phyloP scores from a whole-genome alignment of 2,797 vertebrate species.

The Margarornis squamiger region DNA sequence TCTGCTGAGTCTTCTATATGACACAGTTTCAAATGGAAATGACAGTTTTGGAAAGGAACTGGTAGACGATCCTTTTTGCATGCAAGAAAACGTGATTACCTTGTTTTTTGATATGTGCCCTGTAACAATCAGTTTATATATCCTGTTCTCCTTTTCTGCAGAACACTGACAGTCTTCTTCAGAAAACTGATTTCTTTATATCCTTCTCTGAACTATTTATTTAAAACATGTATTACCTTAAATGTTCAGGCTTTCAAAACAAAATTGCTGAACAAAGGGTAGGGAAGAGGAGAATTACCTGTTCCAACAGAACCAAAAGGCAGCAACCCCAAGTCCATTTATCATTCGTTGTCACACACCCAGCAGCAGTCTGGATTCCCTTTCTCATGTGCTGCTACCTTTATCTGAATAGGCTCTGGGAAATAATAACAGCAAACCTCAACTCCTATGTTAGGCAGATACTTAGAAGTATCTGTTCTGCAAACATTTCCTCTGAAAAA shows the following conservation, averaged over 20 bases:
- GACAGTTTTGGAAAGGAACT: background rate
- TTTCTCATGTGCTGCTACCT: background rate
- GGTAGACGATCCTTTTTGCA: background rate
- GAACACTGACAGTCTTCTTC: background rate
- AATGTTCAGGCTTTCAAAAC: background rate
- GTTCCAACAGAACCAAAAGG: background rate
- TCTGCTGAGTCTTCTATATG: background rate
- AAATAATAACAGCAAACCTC: background rate
- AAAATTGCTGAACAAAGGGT: background rate
- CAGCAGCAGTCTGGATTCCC: background rate
- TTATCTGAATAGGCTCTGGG: background rate
- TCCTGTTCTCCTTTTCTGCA: background rate
- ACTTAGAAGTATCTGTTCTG: constrained; percentile 4
- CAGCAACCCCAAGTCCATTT: background rate
- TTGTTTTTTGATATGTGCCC: background rate
- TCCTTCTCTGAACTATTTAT: background rate
- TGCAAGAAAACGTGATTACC: background rate
- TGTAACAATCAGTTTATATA: background rate
- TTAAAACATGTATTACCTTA: background rate
- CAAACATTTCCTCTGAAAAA: constrained; percentile 25
- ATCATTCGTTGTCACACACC: background rate
- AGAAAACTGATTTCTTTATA: background rate
- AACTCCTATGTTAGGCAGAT: background rate
- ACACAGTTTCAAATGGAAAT: background rate
- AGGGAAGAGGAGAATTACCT: background rate